phyloP scores from a whole-genome alignment of 2,113 vertebrate genomes.

The Centropus unirufus region DNA sequence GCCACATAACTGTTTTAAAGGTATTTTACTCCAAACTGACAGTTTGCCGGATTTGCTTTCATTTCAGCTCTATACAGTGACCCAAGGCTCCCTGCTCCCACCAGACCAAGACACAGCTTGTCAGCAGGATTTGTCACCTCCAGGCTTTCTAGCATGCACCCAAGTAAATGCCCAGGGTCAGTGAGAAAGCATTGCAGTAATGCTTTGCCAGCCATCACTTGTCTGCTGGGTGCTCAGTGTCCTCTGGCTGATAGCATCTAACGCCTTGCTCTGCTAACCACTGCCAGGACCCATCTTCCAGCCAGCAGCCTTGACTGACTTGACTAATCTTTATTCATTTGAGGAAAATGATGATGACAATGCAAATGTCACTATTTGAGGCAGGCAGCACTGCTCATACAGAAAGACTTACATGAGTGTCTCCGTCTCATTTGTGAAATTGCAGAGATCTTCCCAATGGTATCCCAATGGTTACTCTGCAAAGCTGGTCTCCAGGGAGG shows the following conservation, averaged over 20 bases:
- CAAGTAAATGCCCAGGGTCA: accelerated
- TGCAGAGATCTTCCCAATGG: accelerated
- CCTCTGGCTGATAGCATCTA: accelerated
- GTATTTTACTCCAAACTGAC: not conserved
- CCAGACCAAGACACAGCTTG: not conserved
- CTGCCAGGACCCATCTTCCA: accelerated
- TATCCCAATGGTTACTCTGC: accelerated
- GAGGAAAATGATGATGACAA: not conserved
- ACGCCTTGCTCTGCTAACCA: not conserved
- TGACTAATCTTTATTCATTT: not conserved
- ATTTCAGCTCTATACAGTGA: not conserved
- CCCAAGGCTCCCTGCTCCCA: not conserved
- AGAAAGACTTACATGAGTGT: not conserved
- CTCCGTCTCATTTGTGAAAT: not conserved
- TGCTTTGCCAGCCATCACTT: not conserved
- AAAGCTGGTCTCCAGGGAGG: not conserved
- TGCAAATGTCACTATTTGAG: not conserved
- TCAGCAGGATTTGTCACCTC: not conserved
- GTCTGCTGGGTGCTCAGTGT: not conserved
- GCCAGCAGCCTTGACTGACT: not conserved
- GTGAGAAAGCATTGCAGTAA: not conserved
- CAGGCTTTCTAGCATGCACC: accelerated
- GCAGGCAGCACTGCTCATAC: not conserved
- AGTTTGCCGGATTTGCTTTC: not conserved
- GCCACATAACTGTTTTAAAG: not conserved